Evolutionary conservation across 2,797 vertebrate genomes (phyloP), one percentile per base, ranked within the genome.

Genomic region (Aplochiton taeniatus): DNA sequence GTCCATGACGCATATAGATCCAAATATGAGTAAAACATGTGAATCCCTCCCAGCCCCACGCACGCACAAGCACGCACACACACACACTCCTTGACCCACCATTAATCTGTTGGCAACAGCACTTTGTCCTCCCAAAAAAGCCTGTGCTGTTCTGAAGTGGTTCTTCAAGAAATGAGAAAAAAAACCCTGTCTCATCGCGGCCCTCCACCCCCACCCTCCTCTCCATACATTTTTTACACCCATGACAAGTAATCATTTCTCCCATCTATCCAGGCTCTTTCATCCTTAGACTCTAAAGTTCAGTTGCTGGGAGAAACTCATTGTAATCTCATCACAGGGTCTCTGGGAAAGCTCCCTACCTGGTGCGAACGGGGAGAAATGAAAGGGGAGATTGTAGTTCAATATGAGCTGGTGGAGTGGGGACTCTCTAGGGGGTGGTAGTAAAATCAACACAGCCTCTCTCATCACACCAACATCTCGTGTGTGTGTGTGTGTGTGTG

Each of bases 221-320:
- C 31, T 17, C 78, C 57, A 0, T 84, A 81, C 75, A 85, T 89
- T 90, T 89, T 88, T 87, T 89, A 87, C 85, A 86, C 77, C 85
- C 84, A 77, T 89, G 89, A 88, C 88, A 89, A 89, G 89, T 89
- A 90, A 90, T 91, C 83, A 90, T 90, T 87, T 87, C 83, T 87
- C 76, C 85, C 86, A 89, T 91, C 88, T 90, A 85, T 90, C 83
- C 80, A 55, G 81, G 76, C 83, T 78, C 82, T 88, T 89, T 90
- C 89, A 88, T 89, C 82, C 84, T 80, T 76, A 74, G 80, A 83
- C 86, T 88, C 82, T 83, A 82, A 87, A 86, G 87, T 85, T 87
- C 82, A 74, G 80, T 75, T 18, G 79, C 82, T 82, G 72, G 75
- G 80, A 85, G 86, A 85, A 85, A 88, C 79, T 87, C 87, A 88